Evolutionary conservation across 1,140 invertebrate species (phyloP).

Genomic region (Coelopa frigida): DNA sequence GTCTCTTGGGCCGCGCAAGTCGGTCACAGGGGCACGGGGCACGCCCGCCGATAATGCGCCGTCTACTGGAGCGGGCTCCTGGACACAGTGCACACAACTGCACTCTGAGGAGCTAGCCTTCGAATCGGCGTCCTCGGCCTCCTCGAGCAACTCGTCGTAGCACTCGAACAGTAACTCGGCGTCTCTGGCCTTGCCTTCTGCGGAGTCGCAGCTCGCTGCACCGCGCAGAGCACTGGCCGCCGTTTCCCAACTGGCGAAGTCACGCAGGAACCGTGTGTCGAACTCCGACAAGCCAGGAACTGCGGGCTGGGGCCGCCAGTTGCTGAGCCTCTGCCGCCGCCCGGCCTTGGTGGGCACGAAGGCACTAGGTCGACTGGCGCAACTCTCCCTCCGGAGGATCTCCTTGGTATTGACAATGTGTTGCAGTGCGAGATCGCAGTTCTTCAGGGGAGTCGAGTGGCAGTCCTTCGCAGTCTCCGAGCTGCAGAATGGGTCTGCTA

Average conservation of each 20-base stretch:
- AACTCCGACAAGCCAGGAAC: too few relatives aligned
- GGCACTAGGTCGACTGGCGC: conserved; percentile 10
- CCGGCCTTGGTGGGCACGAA: conserved; percentile 13
- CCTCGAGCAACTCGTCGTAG: conserved; percentile 34
- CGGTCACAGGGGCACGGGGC: conserved; percentile 5
- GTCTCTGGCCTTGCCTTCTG: conserved; percentile 9
- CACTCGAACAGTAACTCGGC: conserved; percentile 24
- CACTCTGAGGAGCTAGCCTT: conserved; percentile 2
- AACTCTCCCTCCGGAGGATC: background rate
- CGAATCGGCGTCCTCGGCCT: conserved; percentile 5
- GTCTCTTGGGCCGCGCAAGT: background rate
- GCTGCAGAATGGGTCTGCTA: too few relatives aligned
- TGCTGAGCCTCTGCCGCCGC: too few relatives aligned
- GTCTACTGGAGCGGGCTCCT: background rate
- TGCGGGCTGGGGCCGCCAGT: too few relatives aligned
- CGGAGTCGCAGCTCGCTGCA: background rate
- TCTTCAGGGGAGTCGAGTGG: background rate
- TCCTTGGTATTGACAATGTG: conserved; percentile 10
- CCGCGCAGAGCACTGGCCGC: background rate
- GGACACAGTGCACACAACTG: conserved; percentile 5
- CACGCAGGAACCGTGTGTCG: background rate
- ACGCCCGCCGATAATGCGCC: background rate
- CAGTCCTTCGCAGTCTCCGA: background rate
- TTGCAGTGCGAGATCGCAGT: conserved; percentile 7
- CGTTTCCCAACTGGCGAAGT: background rate